phyloP scores from a whole-genome alignment of 2,113 vertebrate species.

The Enhydra lutris region DNA sequence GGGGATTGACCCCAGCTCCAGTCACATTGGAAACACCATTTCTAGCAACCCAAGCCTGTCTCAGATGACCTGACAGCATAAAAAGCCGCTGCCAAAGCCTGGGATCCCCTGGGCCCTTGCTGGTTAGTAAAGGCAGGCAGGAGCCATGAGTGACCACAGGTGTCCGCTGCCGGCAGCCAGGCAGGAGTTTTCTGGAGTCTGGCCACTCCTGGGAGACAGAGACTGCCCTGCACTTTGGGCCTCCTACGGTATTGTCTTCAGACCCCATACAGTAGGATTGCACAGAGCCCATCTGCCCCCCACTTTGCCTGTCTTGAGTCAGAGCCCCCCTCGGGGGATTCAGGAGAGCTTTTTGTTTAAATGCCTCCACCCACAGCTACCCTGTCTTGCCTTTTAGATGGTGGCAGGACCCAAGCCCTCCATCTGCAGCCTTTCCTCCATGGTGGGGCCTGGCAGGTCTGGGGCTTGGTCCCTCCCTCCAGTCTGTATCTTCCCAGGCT shows the following conservation, averaged over 20 bases:
- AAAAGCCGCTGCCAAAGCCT: not conserved
- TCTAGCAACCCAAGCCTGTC: not conserved
- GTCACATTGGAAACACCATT: not conserved
- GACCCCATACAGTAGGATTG: not conserved
- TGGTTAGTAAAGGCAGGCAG: not conserved
- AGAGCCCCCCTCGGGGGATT: not conserved
- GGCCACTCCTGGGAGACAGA: not conserved
- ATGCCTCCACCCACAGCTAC: not conserved
- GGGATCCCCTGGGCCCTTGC: not conserved
- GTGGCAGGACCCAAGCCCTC: not conserved
- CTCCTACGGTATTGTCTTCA: not conserved
- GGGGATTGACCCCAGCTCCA: not conserved
- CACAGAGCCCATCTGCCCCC: not conserved
- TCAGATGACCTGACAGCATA: not conserved
- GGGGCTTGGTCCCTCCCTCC: not conserved
- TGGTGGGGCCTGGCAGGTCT: not conserved
- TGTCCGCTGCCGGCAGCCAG: not conserved
- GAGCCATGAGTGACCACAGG: not conserved
- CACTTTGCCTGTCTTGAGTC: not conserved
- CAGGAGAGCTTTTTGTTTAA: not conserved
- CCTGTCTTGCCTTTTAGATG: not conserved
- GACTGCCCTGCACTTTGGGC: not conserved
- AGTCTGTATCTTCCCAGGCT: not conserved
- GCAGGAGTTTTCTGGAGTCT: not conserved
- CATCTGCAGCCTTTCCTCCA: not conserved